phyloP scores from a whole-genome alignment of 2,888 invertebrate genomes.

The Eutolmus rufibarbis region DNA sequence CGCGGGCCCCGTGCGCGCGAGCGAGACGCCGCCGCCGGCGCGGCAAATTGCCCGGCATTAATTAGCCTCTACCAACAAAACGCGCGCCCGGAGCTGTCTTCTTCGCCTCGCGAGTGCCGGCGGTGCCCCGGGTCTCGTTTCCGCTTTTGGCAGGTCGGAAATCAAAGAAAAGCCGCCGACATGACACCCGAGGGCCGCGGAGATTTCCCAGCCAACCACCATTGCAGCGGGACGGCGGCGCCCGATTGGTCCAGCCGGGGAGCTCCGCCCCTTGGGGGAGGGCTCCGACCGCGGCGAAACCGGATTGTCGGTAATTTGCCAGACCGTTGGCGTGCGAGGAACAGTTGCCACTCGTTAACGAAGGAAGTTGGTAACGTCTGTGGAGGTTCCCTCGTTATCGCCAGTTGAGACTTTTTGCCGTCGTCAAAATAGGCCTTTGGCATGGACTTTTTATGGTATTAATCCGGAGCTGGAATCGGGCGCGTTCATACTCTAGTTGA shows the following conservation, averaged over 20 bases:
- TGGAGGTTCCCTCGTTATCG: conserved; percentile 28
- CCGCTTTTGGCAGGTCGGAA: conserved; percentile 29
- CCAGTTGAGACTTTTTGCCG: conserved; percentile 14
- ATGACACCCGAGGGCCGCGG: conserved; percentile 1
- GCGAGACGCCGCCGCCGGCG: background rate
- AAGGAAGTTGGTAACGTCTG: conserved; percentile 45
- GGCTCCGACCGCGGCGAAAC: conserved; percentile 4
- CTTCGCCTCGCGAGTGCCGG: background rate
- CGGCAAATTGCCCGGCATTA: conserved; percentile 22
- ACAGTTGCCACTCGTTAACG: conserved; percentile 50
- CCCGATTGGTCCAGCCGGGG: conserved; percentile 22
- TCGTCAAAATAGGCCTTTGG: conserved; percentile 4
- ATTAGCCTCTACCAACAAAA: conserved; percentile 23
- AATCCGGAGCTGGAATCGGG: conserved; percentile 8
- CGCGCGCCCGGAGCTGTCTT: background rate
- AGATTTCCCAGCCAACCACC: conserved; percentile 33
- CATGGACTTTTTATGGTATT: conserved; percentile 15
- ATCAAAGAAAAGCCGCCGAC: conserved; percentile 42
- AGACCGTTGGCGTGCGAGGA: conserved; percentile 41
- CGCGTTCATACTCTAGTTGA: background rate
- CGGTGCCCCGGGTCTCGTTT: conserved; percentile 5
- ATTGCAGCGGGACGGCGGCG: background rate
- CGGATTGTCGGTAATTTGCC: conserved; percentile 42
- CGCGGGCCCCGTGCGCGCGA: background rate
- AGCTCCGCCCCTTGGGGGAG: conserved; percentile 3